Evolutionary conservation across 2,113 vertebrate genomes (phyloP).

Genomic region (Seriola aureovittata): DNA sequence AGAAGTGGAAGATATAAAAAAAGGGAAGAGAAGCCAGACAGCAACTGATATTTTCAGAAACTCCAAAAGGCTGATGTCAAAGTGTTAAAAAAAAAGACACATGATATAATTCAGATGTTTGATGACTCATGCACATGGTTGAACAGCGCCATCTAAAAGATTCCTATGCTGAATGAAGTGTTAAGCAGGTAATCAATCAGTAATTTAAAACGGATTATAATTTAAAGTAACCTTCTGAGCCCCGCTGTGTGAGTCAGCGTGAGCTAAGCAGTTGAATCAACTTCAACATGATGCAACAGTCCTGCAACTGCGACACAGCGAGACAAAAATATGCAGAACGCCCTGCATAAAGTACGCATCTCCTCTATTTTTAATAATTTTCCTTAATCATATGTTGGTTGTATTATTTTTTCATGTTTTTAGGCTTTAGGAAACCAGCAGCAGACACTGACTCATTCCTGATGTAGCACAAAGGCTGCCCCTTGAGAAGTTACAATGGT

Average conservation of each 20-base stretch:
- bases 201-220: conserved; percentile 47
- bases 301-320: conserved; percentile 42
- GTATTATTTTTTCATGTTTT: neutral
- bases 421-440: conserved; percentile 21
- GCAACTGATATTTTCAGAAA: neutral
- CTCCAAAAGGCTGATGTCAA: conserved; percentile 1
- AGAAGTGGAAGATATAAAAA: conserved; percentile 21
- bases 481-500: conserved; percentile 22
- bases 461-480: conserved; percentile 22
- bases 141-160: neutral
- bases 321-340: conserved; percentile 47
- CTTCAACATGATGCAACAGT: conserved; percentile 62
- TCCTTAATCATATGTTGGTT: conserved; percentile 17
- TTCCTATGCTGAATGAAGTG: conserved; percentile 17
- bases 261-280: conserved; percentile 56
- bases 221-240: conserved; percentile 44
- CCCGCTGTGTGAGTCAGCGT: conserved; percentile 38
- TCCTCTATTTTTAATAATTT: conserved; percentile 43
- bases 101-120: neutral
- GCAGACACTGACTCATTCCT: conserved; percentile 34
- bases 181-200: conserved; percentile 40
- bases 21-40: neutral
- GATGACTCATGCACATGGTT: conserved; percentile 6
- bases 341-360: conserved; percentile 11
- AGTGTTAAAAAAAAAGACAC: neutral